Base-by-base conservation (phyloP, 2,888 invertebrate species). In the Perdita meconis region DNA sequence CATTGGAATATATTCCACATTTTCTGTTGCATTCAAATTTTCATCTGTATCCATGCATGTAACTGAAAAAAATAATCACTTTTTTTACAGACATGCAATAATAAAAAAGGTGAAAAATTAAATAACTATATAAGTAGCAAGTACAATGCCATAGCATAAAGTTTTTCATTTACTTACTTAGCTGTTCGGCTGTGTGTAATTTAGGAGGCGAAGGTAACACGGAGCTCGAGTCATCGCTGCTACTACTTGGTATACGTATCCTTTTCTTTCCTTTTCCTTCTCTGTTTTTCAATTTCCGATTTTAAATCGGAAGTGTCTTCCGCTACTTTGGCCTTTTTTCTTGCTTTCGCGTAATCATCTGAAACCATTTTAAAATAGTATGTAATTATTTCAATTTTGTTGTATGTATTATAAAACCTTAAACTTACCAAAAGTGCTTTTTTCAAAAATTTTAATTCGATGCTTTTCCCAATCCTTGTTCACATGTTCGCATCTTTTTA, bases 351-450 rank as follows among this genome's bases (percentile, higher is more conserved):
- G 24, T 51, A 51, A 51, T 51, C 24, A 51, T 12, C 51, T 51
- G 51, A 1, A 51, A 51, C 13, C 51, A 51, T 51, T 51, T 26
- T 51, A 24, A 51, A 51, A 24, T 51, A 24, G 13, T 13, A 51
- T 51, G 51, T 51, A 51, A 26, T 51, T 51, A 51, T 51, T 51
- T 51, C 13, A 51, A 51, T 51, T 24, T 51, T 13, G 24, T 26
- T 51, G 22, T 5, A 51, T 51, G n/a, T n/a, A n/a, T n/a, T 24
- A 13, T 51, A 51, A 51, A 51, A 26, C 24, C 51, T 51, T 26
- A 26, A 51, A 51, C 26, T 26, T 26, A 51, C 26, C 26, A 51
- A 51, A 51, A 13, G 51, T 51, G 51, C 26, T 13, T 13, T 51
- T 51, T 10, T 13, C 13, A 13, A 51, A 26, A 51, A 51, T 22